Conservation (phyloP, 2,888 invertebrate genomes). For the Drosophila setosimentum region DNA sequence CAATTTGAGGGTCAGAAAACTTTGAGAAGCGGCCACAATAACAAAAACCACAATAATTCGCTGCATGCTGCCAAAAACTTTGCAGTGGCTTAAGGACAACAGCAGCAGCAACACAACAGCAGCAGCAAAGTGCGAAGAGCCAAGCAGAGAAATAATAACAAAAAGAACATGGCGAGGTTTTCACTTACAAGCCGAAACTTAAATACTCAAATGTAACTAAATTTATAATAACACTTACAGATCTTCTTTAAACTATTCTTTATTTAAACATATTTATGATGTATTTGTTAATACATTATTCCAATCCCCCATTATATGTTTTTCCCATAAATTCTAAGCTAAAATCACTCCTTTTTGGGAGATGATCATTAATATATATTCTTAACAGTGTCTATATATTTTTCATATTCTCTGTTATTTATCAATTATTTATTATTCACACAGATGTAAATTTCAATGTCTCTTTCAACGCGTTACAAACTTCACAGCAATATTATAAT, state of each 20-base stretch:
- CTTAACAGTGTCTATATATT: neutral
- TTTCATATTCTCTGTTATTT: neutral
- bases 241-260: neutral
- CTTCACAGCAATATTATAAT: neutral
- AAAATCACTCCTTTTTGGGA: neutral
- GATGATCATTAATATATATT: neutral
- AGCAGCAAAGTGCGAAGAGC: constrained; percentile 53
- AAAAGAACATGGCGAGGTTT: constrained; percentile 2
- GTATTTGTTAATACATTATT: neutral
- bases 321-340: neutral
- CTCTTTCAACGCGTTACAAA: neutral
- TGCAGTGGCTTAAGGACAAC: constrained; percentile 35
- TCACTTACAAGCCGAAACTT: neutral
- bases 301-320: neutral
- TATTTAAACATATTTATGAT: neutral
- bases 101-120: constrained; percentile 2
- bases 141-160: constrained; percentile 21
- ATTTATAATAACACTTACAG: neutral
- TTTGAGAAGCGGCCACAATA: constrained; percentile 41
- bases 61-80: constrained; percentile 35
- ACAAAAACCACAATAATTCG: constrained; percentile 10
- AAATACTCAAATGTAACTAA: neutral
- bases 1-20: constrained; percentile 73
- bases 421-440: neutral
- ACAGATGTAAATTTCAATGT: neutral